These are phyloP conservation scores for Achlya flavicornis DNA, from an alignment of 2,888 invertebrate genomes.

Conservation along the genomic window DNA sequence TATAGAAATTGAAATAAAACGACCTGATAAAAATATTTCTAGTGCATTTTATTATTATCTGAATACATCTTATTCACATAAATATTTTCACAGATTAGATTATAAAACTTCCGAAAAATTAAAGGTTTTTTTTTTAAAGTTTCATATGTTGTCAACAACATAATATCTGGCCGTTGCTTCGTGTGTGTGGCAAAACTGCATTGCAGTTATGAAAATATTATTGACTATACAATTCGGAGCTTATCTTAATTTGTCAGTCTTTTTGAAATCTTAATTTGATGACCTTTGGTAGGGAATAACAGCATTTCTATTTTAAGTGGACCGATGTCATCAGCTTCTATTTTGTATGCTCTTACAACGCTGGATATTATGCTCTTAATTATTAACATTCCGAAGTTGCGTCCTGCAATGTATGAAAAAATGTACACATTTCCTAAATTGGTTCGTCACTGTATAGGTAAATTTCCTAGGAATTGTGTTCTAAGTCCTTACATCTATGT, in stretches of 20 bases:
- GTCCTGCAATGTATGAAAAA: slow-evolving; percentile 47
- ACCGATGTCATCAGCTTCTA: slow-evolving; percentile 61
- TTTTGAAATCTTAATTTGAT: slow-evolving; percentile 56
- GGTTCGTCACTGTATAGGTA: too few species aligned
- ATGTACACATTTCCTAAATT: too few species aligned
- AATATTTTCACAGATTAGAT: too few species aligned
- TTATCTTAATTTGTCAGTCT: slow-evolving; percentile 29
- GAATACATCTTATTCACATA: too few species aligned
- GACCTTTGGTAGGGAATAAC: slow-evolving; percentile 67
- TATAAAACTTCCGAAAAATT: too few species aligned
- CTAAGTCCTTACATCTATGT: too few species aligned
- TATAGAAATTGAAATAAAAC: neutral
- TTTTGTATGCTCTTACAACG: slow-evolving; percentile 58
- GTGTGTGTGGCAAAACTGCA: too few species aligned
- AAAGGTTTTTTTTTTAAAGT: too few species aligned
- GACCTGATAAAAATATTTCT: too few species aligned
- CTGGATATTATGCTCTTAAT: slow-evolving; percentile 68
- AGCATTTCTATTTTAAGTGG: slow-evolving; percentile 70
- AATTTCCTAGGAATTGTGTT: too few species aligned
- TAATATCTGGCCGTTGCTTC: too few species aligned
- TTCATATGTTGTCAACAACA: neutral
- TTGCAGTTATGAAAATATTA: neutral
- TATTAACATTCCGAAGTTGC: slow-evolving; percentile 73
- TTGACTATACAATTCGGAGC: neutral
- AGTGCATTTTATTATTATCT: too few species aligned